Evolutionary conservation across 2,888 invertebrate genomes (phyloP).

Genomic region (Adelognathus sp.): DNA sequence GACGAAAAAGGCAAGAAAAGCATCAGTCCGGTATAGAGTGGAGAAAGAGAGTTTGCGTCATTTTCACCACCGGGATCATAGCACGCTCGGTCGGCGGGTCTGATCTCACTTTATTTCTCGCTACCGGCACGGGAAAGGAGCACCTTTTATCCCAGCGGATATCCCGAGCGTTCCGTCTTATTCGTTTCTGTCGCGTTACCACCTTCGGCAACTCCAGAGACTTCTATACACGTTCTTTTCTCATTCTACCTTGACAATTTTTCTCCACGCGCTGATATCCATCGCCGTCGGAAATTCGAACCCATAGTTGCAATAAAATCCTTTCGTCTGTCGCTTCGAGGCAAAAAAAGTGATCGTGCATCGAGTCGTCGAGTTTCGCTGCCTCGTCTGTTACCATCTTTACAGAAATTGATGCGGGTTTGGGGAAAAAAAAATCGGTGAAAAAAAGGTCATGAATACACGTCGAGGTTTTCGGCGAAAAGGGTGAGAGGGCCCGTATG

Average conservation of each 20-base stretch:
- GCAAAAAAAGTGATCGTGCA: not conserved
- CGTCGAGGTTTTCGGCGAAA: not conserved
- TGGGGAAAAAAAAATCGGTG: not conserved
- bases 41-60: slow-evolving; percentile 36
- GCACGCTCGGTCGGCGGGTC: slow-evolving; percentile 12
- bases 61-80: slow-evolving; percentile 37
- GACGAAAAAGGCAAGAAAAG: slow-evolving; percentile 25
- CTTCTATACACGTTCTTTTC: not conserved
- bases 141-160: slow-evolving; percentile 45
- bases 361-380: slow-evolving; percentile 11
- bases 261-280: slow-evolving; percentile 41
- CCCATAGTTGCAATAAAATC: slow-evolving; percentile 32
- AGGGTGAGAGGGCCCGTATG: not conserved
- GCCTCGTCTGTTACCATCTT: not conserved
- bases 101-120: slow-evolving; percentile 43
- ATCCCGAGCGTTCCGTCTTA: slow-evolving; percentile 45
- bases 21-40: not conserved
- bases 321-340: no score
- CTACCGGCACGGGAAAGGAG: not conserved
- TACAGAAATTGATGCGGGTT: not conserved
- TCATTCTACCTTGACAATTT: slow-evolving; percentile 14
- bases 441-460: not conserved
- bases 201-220: not conserved
- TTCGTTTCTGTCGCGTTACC: slow-evolving; percentile 20
- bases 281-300: slow-evolving; percentile 24